Evolutionary conservation across 1,140 invertebrate species (phyloP), one percentile per base, ranked within the genome.

Genomic region (Drosophila lowei): DNA sequence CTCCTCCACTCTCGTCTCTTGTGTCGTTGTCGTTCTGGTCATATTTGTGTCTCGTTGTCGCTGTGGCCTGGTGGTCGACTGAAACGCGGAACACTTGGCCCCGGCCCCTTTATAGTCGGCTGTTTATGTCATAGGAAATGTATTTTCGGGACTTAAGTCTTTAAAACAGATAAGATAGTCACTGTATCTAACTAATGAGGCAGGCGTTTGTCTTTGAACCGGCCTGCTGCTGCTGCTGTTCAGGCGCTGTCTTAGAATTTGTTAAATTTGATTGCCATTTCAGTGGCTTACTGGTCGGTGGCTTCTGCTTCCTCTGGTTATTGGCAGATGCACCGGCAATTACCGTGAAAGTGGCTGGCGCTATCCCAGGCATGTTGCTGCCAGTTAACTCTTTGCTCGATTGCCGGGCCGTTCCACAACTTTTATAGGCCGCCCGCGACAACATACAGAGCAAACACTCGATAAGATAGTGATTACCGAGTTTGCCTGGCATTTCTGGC

Each of bases 51-150:
- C 7, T 43, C 41, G 67, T 42, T 34, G 52, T 80, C 58, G 62
- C 46, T 64, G 13, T 41, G 61, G 11, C 49, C 49, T 43, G 62
- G 7, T 46, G 46, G 44, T 64, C 60, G 64, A 84, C 80, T 85
- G 75, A 86, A 77, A 61, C 47, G 44, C 13, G 13, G 58, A 46
- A 25, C 18, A 47, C 54, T 30, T 57, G 25, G 60, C 38, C 79
- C 4, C 49, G 53, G 28, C 44, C 67, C 63, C 73, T 85, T 85
- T 85, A 85, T 85, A 85, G 72, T 53, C 67, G 63, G 11, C 44
- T 57, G 80, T 86, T 85, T 85, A 86, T 85, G 80, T 85, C 80
- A 85, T 85, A 44, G 60, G 52, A 80, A 80, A 86, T 86, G 30
- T 85, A 85, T 85, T 85, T 85, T 85, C 62, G 85, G 85, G 52